phyloP scores from a whole-genome alignment of 2,113 vertebrate genomes.

The Talpa occidentalis region DNA sequence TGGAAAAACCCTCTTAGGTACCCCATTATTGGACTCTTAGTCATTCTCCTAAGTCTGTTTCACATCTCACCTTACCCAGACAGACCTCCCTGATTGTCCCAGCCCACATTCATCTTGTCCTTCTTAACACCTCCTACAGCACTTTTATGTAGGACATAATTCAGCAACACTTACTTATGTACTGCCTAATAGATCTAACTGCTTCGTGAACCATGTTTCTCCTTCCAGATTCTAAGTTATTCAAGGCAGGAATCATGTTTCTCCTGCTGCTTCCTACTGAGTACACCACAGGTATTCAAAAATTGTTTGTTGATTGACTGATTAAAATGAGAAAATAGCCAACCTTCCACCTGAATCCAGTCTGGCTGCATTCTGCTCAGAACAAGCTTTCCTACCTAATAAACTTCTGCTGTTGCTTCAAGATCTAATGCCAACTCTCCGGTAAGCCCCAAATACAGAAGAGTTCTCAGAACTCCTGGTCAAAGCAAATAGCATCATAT shows the following conservation, averaged over 20 bases:
- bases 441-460: neutral
- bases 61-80: neutral
- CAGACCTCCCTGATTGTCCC: neutral
- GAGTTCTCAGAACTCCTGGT: neutral
- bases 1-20: neutral
- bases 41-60: neutral
- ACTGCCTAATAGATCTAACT: neutral
- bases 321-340: conserved; percentile 41
- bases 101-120: neutral
- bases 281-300: conserved; percentile 22
- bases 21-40: neutral
- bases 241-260: conserved; percentile 26
- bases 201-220: conserved; percentile 11
- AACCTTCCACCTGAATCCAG: neutral
- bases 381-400: neutral
- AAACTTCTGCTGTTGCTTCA: neutral
- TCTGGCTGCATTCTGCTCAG: neutral
- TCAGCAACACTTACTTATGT: neutral
- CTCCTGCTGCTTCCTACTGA: conserved; percentile 1
- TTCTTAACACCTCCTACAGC: neutral
- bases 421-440: neutral
- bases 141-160: neutral
- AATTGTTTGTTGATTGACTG: conserved; percentile 50
- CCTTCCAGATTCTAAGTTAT: conserved; percentile 30
- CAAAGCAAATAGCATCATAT: neutral